Conservation (phyloP, 1,140 invertebrate genomes). For the Halyomorpha halys region DNA sequence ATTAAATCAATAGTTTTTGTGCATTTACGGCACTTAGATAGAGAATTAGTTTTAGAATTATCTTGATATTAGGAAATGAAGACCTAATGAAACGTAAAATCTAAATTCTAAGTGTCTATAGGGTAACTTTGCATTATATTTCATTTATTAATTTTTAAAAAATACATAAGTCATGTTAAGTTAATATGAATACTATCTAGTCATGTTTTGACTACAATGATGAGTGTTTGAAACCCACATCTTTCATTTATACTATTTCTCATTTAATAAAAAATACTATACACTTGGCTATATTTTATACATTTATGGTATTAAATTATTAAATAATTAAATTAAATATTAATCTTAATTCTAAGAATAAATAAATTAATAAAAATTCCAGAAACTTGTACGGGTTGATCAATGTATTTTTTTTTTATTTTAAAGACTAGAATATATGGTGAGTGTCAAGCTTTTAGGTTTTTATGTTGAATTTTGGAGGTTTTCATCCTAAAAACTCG, state of each 20-base stretch:
- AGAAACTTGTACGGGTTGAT: slow-evolving; percentile 25
- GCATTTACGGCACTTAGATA: slow-evolving; percentile 28
- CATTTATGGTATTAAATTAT: slow-evolving; percentile 28
- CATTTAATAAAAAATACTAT: slow-evolving; percentile 7
- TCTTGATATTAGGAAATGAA: neutral
- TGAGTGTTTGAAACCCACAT: slow-evolving; percentile 5
- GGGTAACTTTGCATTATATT: slow-evolving; percentile 13
- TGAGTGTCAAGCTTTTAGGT: slow-evolving; percentile 20
- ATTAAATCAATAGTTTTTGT: slow-evolving; percentile 27
- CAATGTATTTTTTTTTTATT: slow-evolving; percentile 20
- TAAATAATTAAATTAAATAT: slow-evolving; percentile 32
- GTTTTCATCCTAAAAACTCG: slow-evolving; percentile 42
- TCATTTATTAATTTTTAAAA: slow-evolving; percentile 13
- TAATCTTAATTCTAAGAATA: slow-evolving; percentile 25
- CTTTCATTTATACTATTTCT: slow-evolving; percentile 17
- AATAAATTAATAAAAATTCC: slow-evolving; percentile 25
- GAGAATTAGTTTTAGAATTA: slow-evolving; percentile 9
- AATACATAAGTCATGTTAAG: slow-evolving; percentile 8
- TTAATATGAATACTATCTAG: slow-evolving; percentile 3
- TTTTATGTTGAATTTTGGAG: slow-evolving; percentile 8
- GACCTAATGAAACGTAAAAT: slow-evolving; percentile 18
- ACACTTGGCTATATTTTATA: slow-evolving; percentile 20
- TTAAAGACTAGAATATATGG: slow-evolving; percentile 30
- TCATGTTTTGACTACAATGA: slow-evolving; percentile 13
- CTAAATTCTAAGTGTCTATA: slow-evolving; percentile 18